A percentile compares a stretch with the other conserved stretches of the same genome.
These are phyloP conservation scores for Beroe ovata DNA, from an alignment of 37 sponge, comb jelly and placozoan species.

Conservation along the genomic window DNA sequence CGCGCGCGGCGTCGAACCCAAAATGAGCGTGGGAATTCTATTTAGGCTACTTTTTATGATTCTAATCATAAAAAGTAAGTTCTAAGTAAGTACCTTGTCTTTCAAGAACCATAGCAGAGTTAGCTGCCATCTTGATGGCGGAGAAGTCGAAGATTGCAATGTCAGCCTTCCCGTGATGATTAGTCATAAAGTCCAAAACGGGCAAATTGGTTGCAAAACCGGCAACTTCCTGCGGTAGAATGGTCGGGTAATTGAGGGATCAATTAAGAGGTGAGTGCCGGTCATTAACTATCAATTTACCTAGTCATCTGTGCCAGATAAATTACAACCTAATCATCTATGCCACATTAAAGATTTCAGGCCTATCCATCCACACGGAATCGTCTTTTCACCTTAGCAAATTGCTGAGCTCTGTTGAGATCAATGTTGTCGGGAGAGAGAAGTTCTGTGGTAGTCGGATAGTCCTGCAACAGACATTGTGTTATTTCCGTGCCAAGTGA, in stretches of 20 bases:
- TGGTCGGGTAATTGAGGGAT: neutral
- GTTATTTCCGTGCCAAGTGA: neutral
- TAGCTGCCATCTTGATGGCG: conserved; percentile 78
- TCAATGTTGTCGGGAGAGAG: conserved; percentile 62
- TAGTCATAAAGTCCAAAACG: conserved; percentile 74
- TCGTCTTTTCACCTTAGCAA: conserved; percentile 41
- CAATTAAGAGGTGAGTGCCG: no score
- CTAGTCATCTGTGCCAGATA: no score
- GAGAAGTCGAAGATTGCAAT: conserved; percentile 95
- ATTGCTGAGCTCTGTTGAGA: neutral
- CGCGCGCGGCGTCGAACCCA: no score
- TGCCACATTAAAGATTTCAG: no score
- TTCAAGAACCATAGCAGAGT: neutral
- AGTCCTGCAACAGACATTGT: conserved; percentile 36
- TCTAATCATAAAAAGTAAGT: neutral
- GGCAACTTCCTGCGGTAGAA: conserved; percentile 74
- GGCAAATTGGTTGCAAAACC: conserved; percentile 81
- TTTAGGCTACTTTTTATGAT: no score
- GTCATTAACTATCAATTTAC: no score
- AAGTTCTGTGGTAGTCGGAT: conserved; percentile 33
- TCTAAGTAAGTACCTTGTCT: neutral
- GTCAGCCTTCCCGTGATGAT: conserved; percentile 78
- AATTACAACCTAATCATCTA: no score
- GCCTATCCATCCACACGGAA: no score
- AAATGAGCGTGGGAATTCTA: no score